These are phyloP conservation scores for Psittacula derbiana DNA, from an alignment of 2,797 vertebrate genomes.

Conservation along the genomic window DNA sequence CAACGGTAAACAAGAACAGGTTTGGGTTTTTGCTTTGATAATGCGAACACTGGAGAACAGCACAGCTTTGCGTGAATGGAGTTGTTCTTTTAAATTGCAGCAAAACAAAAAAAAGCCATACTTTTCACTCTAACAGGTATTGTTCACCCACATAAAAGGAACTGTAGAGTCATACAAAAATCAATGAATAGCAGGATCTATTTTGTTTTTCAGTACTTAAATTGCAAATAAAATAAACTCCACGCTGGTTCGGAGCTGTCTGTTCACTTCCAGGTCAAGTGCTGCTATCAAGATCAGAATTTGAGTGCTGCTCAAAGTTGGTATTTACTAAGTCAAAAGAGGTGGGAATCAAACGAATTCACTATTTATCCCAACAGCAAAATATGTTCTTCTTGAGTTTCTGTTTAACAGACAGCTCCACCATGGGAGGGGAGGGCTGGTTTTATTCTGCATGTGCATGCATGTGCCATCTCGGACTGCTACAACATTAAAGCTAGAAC, in stretches of 20 bases:
- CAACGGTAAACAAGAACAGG: slow-evolving; percentile 49
- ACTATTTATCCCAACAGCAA: slow-evolving; percentile 49
- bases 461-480: slow-evolving; percentile 58
- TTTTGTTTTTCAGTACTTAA: slow-evolving; percentile 72
- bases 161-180: slow-evolving; percentile 72
- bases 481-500: slow-evolving; percentile 59
- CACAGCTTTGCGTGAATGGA: slow-evolving; percentile 53
- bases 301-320: slow-evolving; percentile 19
- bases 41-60: slow-evolving; percentile 57
- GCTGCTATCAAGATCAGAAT: slow-evolving; percentile 25
- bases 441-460: slow-evolving; percentile 52
- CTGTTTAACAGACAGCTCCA: slow-evolving; percentile 66
- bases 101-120: slow-evolving; percentile 70
- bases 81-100: slow-evolving; percentile 56
- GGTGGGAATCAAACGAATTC: slow-evolving; percentile 48
- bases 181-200: slow-evolving; percentile 98
- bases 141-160: slow-evolving; percentile 71
- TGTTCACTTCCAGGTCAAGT: slow-evolving; percentile 55
- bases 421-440: slow-evolving; percentile 67
- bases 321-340: slow-evolving; percentile 49
- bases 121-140: slow-evolving; percentile 54
- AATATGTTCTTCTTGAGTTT: slow-evolving; percentile 45
- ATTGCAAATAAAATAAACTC: slow-evolving; percentile 70
- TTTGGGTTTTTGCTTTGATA: slow-evolving; percentile 52
- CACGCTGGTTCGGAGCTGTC: slow-evolving; percentile 72